Evolutionary conservation across 2,888 invertebrate genomes (phyloP).

Genomic region (Junonia oenone): DNA sequence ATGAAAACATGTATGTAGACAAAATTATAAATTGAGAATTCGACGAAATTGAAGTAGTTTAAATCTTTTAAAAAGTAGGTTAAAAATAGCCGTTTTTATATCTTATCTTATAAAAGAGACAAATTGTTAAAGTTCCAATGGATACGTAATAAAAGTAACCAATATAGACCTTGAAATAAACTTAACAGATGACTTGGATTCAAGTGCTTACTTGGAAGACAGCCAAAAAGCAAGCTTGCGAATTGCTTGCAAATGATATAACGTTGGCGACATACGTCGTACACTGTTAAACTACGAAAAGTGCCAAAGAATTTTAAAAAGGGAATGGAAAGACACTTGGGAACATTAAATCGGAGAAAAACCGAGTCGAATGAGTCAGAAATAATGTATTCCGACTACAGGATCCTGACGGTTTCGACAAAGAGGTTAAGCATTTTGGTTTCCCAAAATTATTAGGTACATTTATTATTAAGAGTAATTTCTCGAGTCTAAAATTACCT

Average conservation of each 20-base stretch:
- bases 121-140: slow-evolving; percentile 1
- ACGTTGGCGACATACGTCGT: slow-evolving; percentile 45
- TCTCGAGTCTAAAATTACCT: slow-evolving; percentile 70
- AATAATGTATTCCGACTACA: slow-evolving; percentile 46
- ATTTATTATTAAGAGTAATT: slow-evolving; percentile 77
- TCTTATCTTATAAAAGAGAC: not conserved
- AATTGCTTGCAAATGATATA: slow-evolving; percentile 56
- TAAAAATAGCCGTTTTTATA: not conserved
- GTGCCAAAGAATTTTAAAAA: slow-evolving; percentile 38
- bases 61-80: no score
- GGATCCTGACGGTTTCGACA: slow-evolving; percentile 44
- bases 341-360: slow-evolving; percentile 11
- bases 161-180: slow-evolving; percentile 47
- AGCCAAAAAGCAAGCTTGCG: slow-evolving; percentile 52
- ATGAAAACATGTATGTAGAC: not conserved
- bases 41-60: no score
- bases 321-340: slow-evolving; percentile 14
- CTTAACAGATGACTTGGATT: slow-evolving; percentile 59
- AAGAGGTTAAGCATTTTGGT: slow-evolving; percentile 46
- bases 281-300: slow-evolving; percentile 41
- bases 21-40: no score
- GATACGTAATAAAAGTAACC: slow-evolving; percentile 20
- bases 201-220: slow-evolving; percentile 52
- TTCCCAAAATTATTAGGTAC: slow-evolving; percentile 64
- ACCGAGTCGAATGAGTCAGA: slow-evolving; percentile 43